phyloP scores from a whole-genome alignment of 1,140 invertebrate genomes.

The Eumaeus atala region DNA sequence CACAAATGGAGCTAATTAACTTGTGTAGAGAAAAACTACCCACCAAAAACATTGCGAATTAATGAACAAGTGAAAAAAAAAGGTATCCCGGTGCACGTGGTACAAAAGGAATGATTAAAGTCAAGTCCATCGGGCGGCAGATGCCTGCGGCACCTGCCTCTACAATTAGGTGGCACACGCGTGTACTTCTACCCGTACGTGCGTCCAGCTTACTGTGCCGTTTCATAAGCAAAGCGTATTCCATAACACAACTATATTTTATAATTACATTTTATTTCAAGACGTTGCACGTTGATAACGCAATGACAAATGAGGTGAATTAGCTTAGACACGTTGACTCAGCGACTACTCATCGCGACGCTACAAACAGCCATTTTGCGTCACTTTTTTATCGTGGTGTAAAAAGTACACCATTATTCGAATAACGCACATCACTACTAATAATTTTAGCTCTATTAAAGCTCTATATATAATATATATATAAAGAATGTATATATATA shows the following conservation, averaged over 20 bases:
- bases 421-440: too few species aligned
- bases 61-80: constrained; percentile 14
- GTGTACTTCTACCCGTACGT: constrained; percentile 24
- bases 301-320: constrained; percentile 34
- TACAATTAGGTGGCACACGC: constrained; percentile 59
- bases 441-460: too few species aligned
- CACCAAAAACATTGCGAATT: constrained; percentile 15
- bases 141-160: constrained; percentile 61
- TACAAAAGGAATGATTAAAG: constrained; percentile 48
- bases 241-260: constrained; percentile 2
- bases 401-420: constrained; percentile 47
- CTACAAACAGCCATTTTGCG: constrained; percentile 70
- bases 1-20: constrained; percentile 7
- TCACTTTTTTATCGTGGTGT: constrained; percentile 60
- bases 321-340: constrained; percentile 43
- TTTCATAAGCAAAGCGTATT: neutral
- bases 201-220: constrained; percentile 14
- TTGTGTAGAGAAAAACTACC: constrained; percentile 12
- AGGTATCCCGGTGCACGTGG: constrained; percentile 28
- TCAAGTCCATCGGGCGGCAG: constrained; percentile 52
- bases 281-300: constrained; percentile 26
- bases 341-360: constrained; percentile 63
- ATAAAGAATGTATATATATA: too few species aligned
- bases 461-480: too few species aligned
- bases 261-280: constrained; percentile 21